Conservation (phyloP, 1,140 invertebrate species). For the Doryteuthis pealeii region DNA sequence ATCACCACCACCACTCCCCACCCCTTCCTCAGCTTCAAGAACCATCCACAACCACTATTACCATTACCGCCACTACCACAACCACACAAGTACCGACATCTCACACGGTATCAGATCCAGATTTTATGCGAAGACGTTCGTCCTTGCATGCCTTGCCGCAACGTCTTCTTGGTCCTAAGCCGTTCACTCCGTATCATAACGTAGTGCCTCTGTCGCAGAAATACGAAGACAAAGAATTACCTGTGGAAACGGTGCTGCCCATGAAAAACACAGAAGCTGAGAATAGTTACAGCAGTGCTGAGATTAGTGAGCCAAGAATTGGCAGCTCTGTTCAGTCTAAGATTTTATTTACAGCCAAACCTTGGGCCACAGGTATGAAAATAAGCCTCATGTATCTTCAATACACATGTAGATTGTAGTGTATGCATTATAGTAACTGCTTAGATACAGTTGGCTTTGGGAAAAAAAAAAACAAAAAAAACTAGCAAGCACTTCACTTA, state of each 20-base stretch:
- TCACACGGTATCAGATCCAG: not conserved
- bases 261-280: not conserved
- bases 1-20: not conserved
- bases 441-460: too few relatives aligned
- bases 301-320: not conserved
- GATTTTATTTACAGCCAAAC: not conserved
- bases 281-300: not conserved
- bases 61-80: not conserved
- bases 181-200: slow-evolving; percentile 38
- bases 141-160: slow-evolving; percentile 25
- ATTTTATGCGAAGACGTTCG: not conserved
- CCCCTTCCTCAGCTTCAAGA: not conserved
- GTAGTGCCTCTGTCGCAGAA: slow-evolving; percentile 13
- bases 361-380: not conserved
- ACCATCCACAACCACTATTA: not conserved
- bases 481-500: too few relatives aligned
- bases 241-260: slow-evolving; percentile 21
- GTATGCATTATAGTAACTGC: too few relatives aligned
- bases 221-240: slow-evolving; percentile 31
- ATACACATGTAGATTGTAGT: too few relatives aligned
- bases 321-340: not conserved
- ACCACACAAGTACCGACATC: not conserved
- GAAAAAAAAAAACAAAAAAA: too few relatives aligned
- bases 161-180: slow-evolving; percentile 41
- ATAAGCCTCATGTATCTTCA: not conserved